Percentiles rank a stretch among this genome's conserved stretches.
phyloP scores from a whole-genome alignment of 2,113 vertebrate genomes.

The Hippocampus comes region DNA sequence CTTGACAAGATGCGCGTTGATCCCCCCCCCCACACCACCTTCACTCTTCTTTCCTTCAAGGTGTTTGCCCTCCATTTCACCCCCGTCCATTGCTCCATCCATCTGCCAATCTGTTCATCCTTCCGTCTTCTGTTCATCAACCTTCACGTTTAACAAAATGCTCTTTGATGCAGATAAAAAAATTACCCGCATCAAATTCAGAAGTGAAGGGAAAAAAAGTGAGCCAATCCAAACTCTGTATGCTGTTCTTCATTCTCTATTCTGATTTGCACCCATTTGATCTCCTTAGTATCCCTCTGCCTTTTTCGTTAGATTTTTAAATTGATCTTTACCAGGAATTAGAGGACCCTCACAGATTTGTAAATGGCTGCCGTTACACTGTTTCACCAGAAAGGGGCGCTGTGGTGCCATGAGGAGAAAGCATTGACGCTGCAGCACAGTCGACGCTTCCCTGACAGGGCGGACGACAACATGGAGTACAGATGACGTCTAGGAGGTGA shows the following conservation, averaged over 20 bases:
- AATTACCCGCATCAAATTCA: background rate
- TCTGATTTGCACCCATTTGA: background rate
- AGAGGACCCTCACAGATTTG: constrained; percentile 31
- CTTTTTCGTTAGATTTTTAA: constrained; percentile 59
- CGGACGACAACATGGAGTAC: constrained; percentile 5
- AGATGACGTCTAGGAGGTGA: constrained; percentile 10
- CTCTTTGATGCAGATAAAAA: background rate
- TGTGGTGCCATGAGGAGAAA: constrained; percentile 29
- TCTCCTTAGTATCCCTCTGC: constrained; percentile 37
- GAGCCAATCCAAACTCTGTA: background rate
- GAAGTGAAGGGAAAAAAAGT: background rate
- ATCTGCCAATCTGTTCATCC: constrained; percentile 13
- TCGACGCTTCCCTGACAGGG: constrained; percentile 10
- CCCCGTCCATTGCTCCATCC: constrained; percentile 26
- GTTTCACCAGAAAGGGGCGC: constrained; percentile 47
- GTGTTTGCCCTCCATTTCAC: constrained; percentile 22
- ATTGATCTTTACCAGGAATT: constrained; percentile 62
- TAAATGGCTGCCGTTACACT: constrained; percentile 21
- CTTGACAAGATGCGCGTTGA: constrained; percentile 32
- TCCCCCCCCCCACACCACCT: constrained; percentile 26
- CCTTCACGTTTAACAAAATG: background rate
- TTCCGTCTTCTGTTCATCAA: constrained; percentile 18
- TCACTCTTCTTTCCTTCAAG: constrained; percentile 16
- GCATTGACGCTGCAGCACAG: background rate
- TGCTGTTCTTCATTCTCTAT: constrained; percentile 14